These are phyloP conservation scores for Piezodorus guildinii DNA, from an alignment of 1,140 invertebrate genomes.

Conservation along the genomic window DNA sequence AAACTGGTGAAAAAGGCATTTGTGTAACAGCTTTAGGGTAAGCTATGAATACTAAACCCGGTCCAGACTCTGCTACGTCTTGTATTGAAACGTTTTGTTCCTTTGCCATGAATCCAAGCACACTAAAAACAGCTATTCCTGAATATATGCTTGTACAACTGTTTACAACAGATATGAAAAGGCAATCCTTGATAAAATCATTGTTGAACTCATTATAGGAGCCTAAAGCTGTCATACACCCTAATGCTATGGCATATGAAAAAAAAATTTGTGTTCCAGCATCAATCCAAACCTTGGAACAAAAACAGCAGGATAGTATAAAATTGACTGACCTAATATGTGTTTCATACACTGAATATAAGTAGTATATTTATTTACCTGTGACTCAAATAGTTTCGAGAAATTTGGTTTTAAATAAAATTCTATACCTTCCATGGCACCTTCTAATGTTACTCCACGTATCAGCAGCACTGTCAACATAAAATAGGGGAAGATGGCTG, in stretches of 20 bases:
- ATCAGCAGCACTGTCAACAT: conserved; percentile 55
- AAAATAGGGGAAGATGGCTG: conserved; percentile 63
- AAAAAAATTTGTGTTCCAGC: conserved; percentile 55
- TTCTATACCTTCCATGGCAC: conserved; percentile 53
- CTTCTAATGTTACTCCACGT: conserved; percentile 55
- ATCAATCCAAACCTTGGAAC: conserved; percentile 39
- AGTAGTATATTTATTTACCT: conserved; percentile 31
- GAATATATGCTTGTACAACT: conserved; percentile 59
- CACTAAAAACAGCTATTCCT: conserved; percentile 65
- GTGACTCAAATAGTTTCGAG: conserved; percentile 43
- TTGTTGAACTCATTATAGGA: conserved; percentile 64
- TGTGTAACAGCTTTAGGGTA: conserved; percentile 53
- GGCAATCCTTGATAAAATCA: conserved; percentile 52
- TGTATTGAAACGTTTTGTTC: conserved; percentile 48
- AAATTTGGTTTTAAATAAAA: conserved; percentile 70
- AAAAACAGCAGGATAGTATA: too few species aligned
- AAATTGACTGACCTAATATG: too few species aligned
- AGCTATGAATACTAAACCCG: conserved; percentile 74
- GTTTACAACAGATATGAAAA: conserved; percentile 57
- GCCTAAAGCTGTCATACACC: conserved; percentile 57
- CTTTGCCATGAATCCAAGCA: conserved; percentile 62
- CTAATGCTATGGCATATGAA: conserved; percentile 55
- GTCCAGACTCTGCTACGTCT: conserved; percentile 49
- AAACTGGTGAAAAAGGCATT: conserved; percentile 27
- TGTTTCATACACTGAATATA: background rate